These are phyloP conservation scores for Camponotus pennsylvanicus DNA, from an alignment of 1,140 invertebrate species.

Conservation along the genomic window DNA sequence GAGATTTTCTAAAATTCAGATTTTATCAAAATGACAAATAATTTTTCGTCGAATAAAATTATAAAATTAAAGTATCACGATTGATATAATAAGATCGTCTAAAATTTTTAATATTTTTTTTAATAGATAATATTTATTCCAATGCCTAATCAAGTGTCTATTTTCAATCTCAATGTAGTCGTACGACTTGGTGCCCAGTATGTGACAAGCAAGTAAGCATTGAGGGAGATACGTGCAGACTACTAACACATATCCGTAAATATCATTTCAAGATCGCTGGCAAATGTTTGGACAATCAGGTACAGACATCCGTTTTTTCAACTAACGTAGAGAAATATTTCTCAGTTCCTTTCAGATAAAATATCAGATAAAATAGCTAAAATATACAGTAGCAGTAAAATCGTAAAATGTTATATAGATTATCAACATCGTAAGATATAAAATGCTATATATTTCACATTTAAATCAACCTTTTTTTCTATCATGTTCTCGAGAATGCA, in stretches of 20 bases:
- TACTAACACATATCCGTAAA: conserved; percentile 64
- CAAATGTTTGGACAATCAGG: conserved; percentile 35
- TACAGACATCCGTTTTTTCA: conserved; percentile 5
- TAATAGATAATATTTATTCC: background rate
- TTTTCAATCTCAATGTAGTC: conserved; percentile 13
- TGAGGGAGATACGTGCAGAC: conserved; percentile 56
- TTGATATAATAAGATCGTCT: background rate
- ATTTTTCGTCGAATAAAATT: background rate
- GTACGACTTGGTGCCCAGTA: conserved; percentile 68
- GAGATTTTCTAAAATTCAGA: background rate
- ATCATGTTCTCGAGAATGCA: conserved; percentile 34
- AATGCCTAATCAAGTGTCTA: background rate
- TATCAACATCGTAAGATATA: background rate
- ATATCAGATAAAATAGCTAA: background rate
- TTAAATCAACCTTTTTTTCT: conserved; percentile 31
- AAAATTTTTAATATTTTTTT: background rate
- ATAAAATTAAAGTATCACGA: background rate
- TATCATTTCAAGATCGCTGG: conserved; percentile 46
- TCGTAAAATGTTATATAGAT: background rate
- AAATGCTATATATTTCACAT: conserved; percentile 8
- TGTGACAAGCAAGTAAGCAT: conserved; percentile 71
- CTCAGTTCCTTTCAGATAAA: background rate
- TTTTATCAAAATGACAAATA: background rate
- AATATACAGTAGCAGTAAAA: background rate
- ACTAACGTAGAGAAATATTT: conserved; percentile 8